Percentiles rank a stretch among this genome's conserved stretches.
These are phyloP conservation scores for Drosophila punjabiensis DNA, from an alignment of 1,140 invertebrate species.

Conservation along the genomic window DNA sequence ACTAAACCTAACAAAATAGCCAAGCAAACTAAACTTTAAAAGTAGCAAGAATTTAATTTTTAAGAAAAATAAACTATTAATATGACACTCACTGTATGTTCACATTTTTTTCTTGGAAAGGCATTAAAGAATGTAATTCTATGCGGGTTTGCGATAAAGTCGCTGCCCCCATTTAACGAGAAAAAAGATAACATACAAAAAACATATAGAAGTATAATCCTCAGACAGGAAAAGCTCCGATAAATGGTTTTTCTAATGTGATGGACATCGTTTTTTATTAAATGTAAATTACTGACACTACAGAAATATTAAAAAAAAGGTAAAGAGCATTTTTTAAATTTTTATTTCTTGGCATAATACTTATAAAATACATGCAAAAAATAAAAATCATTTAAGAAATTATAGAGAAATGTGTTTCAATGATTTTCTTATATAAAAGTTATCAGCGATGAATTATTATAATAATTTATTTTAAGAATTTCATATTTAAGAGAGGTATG, in stretches of 20 bases:
- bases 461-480: neutral
- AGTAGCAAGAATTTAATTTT: neutral
- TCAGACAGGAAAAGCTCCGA: slow-evolving; percentile 1
- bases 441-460: too few species aligned
- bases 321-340: neutral
- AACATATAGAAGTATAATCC: neutral
- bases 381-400: neutral
- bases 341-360: too few species aligned
- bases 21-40: neutral
- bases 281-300: neutral
- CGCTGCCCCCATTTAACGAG: neutral
- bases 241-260: neutral
- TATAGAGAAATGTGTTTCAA: neutral
- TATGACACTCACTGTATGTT: neutral
- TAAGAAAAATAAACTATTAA: neutral
- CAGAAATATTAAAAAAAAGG: neutral
- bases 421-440: too few species aligned
- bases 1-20: too few species aligned
- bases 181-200: neutral
- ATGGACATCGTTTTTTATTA: neutral
- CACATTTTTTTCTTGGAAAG: too few species aligned
- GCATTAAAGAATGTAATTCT: neutral
- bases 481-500: neutral
- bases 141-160: slow-evolving; percentile 13
- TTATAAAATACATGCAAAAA: too few species aligned